Percentiles rank a stretch among this genome's conserved stretches.
phyloP scores from a whole-genome alignment of 2,888 invertebrate species.

The Drosophila antonietae region DNA sequence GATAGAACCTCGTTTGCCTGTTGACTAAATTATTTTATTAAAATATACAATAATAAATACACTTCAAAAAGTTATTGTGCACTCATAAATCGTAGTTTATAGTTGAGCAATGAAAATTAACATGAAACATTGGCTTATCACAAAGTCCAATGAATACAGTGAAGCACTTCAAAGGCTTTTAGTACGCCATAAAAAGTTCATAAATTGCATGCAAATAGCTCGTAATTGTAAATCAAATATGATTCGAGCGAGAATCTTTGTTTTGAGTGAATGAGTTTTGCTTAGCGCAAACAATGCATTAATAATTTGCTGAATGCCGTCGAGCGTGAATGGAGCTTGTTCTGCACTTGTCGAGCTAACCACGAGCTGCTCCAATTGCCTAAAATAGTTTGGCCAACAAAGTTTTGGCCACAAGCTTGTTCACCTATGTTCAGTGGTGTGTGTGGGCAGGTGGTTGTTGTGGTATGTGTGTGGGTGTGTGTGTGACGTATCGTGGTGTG shows the following conservation, averaged over 20 bases:
- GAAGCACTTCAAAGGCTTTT: not conserved
- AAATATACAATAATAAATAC: not conserved
- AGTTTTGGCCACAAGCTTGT: constrained; percentile 13
- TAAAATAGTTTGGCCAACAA: constrained; percentile 16
- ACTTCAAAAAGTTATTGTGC: not conserved
- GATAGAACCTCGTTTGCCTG: too few species aligned
- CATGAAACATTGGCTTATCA: not conserved
- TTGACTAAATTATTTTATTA: too few species aligned
- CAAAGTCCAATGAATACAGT: not conserved
- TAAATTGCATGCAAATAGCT: not conserved
- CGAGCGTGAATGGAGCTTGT: constrained; percentile 1
- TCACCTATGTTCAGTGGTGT: constrained; percentile 1
- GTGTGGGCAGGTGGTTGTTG: not conserved
- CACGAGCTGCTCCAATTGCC: constrained; percentile 18
- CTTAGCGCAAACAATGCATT: constrained; percentile 1
- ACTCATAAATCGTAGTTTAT: not conserved
- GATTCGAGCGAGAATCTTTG: not conserved
- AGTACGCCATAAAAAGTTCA: not conserved
- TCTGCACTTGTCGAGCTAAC: constrained; percentile 8
- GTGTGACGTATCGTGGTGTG: not conserved
- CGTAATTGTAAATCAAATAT: constrained; percentile 1
- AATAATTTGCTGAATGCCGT: constrained; percentile 5
- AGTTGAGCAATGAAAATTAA: not conserved
- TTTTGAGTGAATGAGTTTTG: not conserved
- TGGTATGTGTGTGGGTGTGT: not conserved